Base-by-base conservation (phyloP, 2,113 vertebrate genomes). In the Mustelus asterias region DNA sequence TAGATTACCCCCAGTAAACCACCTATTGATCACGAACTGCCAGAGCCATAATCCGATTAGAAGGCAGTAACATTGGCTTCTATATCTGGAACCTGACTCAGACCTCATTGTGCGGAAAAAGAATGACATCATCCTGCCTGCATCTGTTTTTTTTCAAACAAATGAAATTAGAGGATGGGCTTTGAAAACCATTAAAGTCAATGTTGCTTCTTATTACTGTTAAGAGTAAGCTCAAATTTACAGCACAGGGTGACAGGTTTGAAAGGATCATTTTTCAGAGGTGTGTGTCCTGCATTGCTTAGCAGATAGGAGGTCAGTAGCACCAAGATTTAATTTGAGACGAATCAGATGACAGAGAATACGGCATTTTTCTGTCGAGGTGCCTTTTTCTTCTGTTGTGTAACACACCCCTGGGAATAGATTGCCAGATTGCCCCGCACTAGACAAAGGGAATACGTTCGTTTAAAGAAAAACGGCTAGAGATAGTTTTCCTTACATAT, bases 171-270 rank as follows among this genome's bases (percentile, higher is more conserved):
- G 94, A 33, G n/a, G 89, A 97, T 97, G 97, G 96, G 96, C 48
- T 97, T 98, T 97, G 97, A 98, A 97, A 97, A 97, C 97, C 97
- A 98, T 98, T 98, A 98, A 97, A 98, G 98, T 98, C 98, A 98
- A 97, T 98, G 97, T 97, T 97, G 97, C 98, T 98, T 96, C 97
- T 97, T 97, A 97, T 98, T 98, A 97, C 98, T 98, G 98, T 97
- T 97, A 98, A 98, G 98, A 98, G 97, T 97, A 97, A 97, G 98
- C 98, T 98, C 96, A 97, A 98, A 98, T 98, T 98, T 98, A 98
- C 97, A 98, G 96, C 97, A 97, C 97, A 96, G 95, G 90, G 97
- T 96, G 97, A 97, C 97, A 97, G 96, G 93, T 97, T 97, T 96
- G 96, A 98, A 98, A 98, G 97, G 97, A 97, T 97, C 96, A 97